These are phyloP conservation scores for Perizoma flavofasciatum DNA, from an alignment of 2,888 invertebrate species.

Conservation along the genomic window DNA sequence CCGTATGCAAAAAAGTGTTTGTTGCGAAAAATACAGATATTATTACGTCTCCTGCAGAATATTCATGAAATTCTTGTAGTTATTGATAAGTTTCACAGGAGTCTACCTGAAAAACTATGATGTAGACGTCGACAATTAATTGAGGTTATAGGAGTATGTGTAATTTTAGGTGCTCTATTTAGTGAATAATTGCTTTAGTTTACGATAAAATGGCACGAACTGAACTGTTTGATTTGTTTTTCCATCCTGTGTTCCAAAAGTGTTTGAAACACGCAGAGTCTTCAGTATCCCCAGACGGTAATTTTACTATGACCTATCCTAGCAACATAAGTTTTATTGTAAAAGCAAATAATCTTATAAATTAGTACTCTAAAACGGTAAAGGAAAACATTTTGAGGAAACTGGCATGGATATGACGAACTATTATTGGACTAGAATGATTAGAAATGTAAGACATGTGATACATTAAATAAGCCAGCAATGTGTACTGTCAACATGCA, in stretches of 20 bases:
- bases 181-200: constrained; percentile 57
- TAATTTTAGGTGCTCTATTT: constrained; percentile 60
- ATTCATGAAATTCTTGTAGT: constrained; percentile 33
- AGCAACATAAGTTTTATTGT: neutral
- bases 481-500: too few relatives aligned
- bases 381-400: too few relatives aligned
- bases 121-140: constrained; percentile 55
- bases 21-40: constrained; percentile 43
- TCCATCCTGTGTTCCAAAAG: constrained; percentile 82
- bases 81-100: constrained; percentile 33
- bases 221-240: constrained; percentile 81
- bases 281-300: constrained; percentile 70
- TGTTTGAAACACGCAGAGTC: constrained; percentile 80
- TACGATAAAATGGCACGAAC: constrained; percentile 74
- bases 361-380: too few relatives aligned
- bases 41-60: constrained; percentile 39
- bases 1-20: constrained; percentile 50
- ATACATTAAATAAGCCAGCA: too few relatives aligned
- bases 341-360: too few relatives aligned
- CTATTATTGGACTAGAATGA: too few relatives aligned
- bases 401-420: too few relatives aligned
- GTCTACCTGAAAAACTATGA: constrained; percentile 36
- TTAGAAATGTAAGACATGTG: too few relatives aligned
- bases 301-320: neutral
- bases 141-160: constrained; percentile 65